phyloP scores from a whole-genome alignment of 37 sponge, comb jelly and placozoan species.

The Petrosia ficiformis region DNA sequence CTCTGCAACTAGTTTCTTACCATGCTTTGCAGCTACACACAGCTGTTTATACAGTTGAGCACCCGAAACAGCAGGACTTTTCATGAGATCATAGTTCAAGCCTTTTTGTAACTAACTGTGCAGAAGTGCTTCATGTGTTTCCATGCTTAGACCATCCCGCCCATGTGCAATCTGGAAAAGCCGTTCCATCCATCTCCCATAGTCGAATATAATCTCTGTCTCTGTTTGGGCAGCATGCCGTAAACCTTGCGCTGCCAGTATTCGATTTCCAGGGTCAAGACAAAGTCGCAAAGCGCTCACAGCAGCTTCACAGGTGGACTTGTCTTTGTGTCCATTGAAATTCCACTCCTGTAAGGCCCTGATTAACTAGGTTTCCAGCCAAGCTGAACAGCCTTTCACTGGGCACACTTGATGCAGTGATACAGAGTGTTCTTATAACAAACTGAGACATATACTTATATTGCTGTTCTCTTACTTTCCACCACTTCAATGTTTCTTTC shows the following conservation, averaged over 20 bases:
- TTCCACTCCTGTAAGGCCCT: slow-evolving; percentile 62
- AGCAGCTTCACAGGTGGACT: neutral
- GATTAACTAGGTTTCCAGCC: slow-evolving; percentile 29
- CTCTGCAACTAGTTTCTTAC: slow-evolving; percentile 6
- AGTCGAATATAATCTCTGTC: slow-evolving; percentile 27
- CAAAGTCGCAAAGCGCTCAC: slow-evolving; percentile 6
- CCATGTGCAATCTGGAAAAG: slow-evolving; percentile 42
- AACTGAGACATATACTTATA: neutral
- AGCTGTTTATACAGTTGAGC: slow-evolving; percentile 25
- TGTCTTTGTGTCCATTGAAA: slow-evolving; percentile 4
- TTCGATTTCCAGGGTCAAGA: slow-evolving; percentile 40
- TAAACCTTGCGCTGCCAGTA: slow-evolving; percentile 62
- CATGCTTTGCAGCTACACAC: slow-evolving; percentile 40
- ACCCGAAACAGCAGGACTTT: slow-evolving; percentile 45
- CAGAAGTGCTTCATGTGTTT: slow-evolving; percentile 23
- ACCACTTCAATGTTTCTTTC: too few relatives aligned
- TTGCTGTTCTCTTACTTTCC: neutral
- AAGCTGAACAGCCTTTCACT: too few relatives aligned
- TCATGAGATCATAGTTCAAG: slow-evolving; percentile 18
- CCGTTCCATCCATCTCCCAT: slow-evolving; percentile 14
- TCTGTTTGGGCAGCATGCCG: slow-evolving; percentile 36
- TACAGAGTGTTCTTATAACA: slow-evolving; percentile 52
- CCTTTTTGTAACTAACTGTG: slow-evolving; percentile 53
- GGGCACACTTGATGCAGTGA: too few relatives aligned
- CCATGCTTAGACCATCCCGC: slow-evolving; percentile 8